A percentile compares a stretch with the other conserved stretches of the same genome.
Conservation (phyloP, 92 coral and sea anemone species). For the Phenganax subtilis region DNA sequence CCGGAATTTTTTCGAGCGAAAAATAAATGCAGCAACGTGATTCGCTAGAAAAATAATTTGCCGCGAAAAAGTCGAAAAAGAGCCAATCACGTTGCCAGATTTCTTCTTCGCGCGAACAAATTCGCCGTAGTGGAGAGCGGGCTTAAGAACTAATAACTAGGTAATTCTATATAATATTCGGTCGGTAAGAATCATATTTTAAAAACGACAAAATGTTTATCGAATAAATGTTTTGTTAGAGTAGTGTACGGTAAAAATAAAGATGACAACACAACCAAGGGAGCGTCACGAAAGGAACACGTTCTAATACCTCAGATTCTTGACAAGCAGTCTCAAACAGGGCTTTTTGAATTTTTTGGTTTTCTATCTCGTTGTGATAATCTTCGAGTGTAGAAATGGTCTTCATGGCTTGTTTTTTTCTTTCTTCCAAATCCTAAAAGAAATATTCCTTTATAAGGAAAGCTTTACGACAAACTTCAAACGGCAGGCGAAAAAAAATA, state of each 20-base stretch:
- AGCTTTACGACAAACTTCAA: not conserved
- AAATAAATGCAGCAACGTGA: no score
- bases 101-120: no score
- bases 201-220: no score
- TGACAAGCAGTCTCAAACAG: slow-evolving; percentile 1
- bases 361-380: slow-evolving; percentile 32
- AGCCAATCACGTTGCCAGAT: no score
- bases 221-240: no score
- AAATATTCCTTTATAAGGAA: not conserved
- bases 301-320: slow-evolving; percentile 15
- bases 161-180: not conserved
- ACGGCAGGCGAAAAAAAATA: not conserved
- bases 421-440: slow-evolving; percentile 11
- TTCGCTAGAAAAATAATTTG: no score
- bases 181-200: no score
- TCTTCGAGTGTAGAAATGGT: slow-evolving; percentile 32
- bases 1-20: no score
- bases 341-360: slow-evolving; percentile 16
- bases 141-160: not conserved
- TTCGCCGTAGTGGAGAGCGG: no score
- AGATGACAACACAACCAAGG: not conserved
- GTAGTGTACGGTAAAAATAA: not conserved
- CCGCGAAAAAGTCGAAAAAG: no score
- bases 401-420: slow-evolving; percentile 25
- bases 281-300: not conserved